phyloP scores from a whole-genome alignment of 1,140 invertebrate genomes.

The Chymomyza costata region DNA sequence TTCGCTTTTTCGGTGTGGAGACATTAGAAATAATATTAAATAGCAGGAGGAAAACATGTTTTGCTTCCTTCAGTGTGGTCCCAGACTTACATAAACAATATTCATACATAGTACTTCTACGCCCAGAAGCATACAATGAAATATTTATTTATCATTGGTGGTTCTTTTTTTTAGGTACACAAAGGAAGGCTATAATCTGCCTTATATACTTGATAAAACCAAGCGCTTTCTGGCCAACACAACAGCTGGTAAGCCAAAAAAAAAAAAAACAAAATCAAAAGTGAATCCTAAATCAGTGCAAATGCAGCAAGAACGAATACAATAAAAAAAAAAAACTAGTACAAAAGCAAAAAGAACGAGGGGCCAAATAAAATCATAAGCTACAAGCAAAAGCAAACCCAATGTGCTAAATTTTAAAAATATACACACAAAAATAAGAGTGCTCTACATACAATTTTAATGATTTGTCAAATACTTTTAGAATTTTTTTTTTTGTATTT shows the following conservation, averaged over 20 bases:
- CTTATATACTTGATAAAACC: conserved; percentile 74
- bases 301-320: conserved; percentile 69
- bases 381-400: conserved; percentile 22
- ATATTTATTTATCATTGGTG: conserved; percentile 13
- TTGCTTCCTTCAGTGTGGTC: too few relatives aligned
- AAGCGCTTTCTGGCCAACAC: conserved; percentile 74
- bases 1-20: too few relatives aligned
- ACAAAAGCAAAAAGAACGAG: conserved; percentile 24
- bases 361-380: conserved; percentile 24
- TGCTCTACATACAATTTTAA: conserved; percentile 17
- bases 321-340: conserved; percentile 22
- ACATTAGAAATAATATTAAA: too few relatives aligned
- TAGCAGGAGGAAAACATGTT: too few relatives aligned
- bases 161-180: conserved; percentile 51
- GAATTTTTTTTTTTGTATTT: conserved; percentile 36
- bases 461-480: conserved; percentile 40
- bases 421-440: conserved; percentile 27
- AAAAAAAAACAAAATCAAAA: neutral
- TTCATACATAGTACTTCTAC: too few relatives aligned
- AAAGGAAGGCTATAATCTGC: conserved; percentile 75
- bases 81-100: too few relatives aligned
- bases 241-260: conserved; percentile 70
- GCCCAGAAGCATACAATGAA: conserved; percentile 29
- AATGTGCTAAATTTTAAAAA: conserved; percentile 51
- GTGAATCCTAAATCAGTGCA: conserved; percentile 45